phyloP scores from a whole-genome alignment of 2,113 vertebrate genomes.

The Bombycilla garrulus region DNA sequence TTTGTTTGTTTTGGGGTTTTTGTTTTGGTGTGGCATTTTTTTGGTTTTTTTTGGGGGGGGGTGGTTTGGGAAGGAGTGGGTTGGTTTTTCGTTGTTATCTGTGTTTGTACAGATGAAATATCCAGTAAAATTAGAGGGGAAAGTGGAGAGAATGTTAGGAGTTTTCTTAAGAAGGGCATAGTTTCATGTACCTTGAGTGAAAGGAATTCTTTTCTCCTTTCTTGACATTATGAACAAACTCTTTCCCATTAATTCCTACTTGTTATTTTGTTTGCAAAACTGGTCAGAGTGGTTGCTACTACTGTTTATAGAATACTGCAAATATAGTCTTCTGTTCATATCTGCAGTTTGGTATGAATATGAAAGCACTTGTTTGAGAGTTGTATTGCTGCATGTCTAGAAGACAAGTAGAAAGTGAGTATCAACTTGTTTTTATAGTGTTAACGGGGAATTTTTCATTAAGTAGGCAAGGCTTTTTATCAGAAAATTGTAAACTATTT shows the following conservation, averaged over 20 bases:
- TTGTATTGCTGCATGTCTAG: not conserved
- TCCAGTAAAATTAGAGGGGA: not conserved
- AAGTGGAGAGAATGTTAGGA: not conserved
- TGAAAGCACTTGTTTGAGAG: not conserved
- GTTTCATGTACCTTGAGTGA: not conserved
- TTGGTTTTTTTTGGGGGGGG: too few species aligned
- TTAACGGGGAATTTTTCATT: not conserved
- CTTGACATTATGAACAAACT: not conserved
- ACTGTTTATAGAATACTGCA: not conserved
- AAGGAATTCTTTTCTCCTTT: not conserved
- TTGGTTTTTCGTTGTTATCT: not conserved
- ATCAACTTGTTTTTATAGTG: not conserved
- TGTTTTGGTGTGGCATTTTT: too few species aligned
- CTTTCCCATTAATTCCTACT: not conserved
- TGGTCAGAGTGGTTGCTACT: not conserved
- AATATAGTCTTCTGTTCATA: not conserved
- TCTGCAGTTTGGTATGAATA: not conserved
- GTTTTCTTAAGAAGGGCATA: not conserved
- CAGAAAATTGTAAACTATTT: not conserved
- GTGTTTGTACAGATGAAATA: not conserved
- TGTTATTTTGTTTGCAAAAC: not conserved
- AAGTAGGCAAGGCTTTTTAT: not conserved
- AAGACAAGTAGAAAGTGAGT: not conserved
- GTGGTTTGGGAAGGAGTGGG: too few species aligned
- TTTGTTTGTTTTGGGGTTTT: too few species aligned